Evolutionary conservation across 2,113 vertebrate genomes (phyloP).

Genomic region (Asarcornis scutulata): DNA sequence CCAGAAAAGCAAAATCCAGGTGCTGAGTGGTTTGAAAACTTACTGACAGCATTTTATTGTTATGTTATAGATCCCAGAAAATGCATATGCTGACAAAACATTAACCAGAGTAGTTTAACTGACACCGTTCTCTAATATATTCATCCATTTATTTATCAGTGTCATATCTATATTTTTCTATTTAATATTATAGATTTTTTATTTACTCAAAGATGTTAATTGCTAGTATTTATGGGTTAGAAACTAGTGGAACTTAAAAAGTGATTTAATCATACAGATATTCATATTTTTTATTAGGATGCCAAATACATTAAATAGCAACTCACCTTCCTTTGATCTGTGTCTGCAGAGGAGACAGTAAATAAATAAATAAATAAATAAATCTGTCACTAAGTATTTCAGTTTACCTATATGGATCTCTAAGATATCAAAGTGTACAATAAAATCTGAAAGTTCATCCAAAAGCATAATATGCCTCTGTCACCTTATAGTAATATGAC

Average conservation of each 20-base stretch:
- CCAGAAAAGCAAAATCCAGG: background rate
- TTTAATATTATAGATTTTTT: slow-evolving; percentile 35
- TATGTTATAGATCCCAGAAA: background rate
- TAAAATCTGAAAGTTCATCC: slow-evolving; percentile 59
- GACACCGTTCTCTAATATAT: background rate
- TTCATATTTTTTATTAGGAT: slow-evolving; percentile 54
- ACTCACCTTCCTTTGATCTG: slow-evolving; percentile 37
- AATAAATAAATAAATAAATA: background rate
- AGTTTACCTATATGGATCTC: slow-evolving; percentile 25
- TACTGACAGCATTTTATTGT: background rate
- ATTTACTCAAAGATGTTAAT: slow-evolving; percentile 35
- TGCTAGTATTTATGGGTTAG: slow-evolving; percentile 52
- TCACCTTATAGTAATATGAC: slow-evolving; percentile 48
- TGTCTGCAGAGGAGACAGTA: background rate
- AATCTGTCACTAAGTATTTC: slow-evolving; percentile 53
- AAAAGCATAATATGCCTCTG: slow-evolving; percentile 31
- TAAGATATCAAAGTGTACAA: slow-evolving; percentile 52
- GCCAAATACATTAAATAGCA: slow-evolving; percentile 43
- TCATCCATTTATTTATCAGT: slow-evolving; percentile 42
- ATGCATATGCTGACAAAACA: slow-evolving; percentile 7
- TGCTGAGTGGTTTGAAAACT: background rate
- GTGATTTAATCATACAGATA: slow-evolving; percentile 48
- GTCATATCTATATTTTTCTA: slow-evolving; percentile 4
- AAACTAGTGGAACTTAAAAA: background rate
- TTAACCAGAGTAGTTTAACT: background rate